These are phyloP conservation scores for Apteryx mantelli DNA, from an alignment of 2,113 vertebrate species.

Conservation along the genomic window DNA sequence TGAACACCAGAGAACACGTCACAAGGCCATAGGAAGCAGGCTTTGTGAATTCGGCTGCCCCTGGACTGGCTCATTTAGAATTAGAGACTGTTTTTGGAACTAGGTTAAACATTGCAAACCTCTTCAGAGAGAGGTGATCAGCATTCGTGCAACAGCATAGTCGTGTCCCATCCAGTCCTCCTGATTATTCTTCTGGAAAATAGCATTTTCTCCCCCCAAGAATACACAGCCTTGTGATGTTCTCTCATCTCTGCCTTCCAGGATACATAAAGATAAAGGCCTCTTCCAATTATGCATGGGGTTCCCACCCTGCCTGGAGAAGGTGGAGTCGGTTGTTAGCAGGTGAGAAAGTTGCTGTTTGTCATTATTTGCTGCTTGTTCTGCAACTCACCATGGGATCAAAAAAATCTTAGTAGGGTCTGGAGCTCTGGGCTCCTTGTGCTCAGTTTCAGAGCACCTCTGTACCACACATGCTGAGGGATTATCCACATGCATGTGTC, in stretches of 20 bases:
- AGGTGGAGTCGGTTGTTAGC: not conserved
- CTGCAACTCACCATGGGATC: not conserved
- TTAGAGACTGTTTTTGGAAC: not conserved
- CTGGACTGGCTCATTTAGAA: not conserved
- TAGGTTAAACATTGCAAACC: not conserved
- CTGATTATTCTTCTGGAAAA: not conserved
- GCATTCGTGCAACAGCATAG: not conserved
- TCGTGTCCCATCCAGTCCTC: not conserved
- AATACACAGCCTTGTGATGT: not conserved
- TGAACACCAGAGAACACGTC: not conserved
- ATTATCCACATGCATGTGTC: not conserved
- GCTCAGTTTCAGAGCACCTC: not conserved
- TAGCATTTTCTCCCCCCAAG: not conserved
- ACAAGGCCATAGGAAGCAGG: not conserved
- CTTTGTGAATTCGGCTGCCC: not conserved
- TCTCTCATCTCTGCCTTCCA: not conserved
- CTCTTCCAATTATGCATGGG: slow-evolving; percentile 50
- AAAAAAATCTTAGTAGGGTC: not conserved
- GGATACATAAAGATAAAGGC: slow-evolving; percentile 47
- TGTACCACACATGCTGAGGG: not conserved
- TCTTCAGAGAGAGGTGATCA: not conserved
- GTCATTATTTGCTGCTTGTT: not conserved
- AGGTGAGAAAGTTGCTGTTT: slow-evolving; percentile 58
- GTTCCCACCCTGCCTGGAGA: slow-evolving; percentile 50
- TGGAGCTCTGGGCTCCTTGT: not conserved